phyloP scores from a whole-genome alignment of 1,140 invertebrate genomes.

The Cydia pomonella region DNA sequence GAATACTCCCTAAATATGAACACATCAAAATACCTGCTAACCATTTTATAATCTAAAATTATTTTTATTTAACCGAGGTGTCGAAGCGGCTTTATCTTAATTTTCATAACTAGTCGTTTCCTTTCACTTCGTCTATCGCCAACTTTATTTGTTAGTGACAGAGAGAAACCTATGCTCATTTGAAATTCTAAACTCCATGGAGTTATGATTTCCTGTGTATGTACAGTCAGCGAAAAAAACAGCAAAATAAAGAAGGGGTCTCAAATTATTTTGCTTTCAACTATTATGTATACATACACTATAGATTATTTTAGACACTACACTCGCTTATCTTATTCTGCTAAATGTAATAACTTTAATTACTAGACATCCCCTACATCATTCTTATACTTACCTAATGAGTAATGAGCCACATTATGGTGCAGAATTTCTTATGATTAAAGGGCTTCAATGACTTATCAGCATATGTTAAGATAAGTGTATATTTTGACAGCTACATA shows the following conservation, averaged over 20 bases:
- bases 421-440: neutral
- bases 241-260: too few relatives aligned
- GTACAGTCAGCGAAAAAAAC: neutral
- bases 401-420: neutral
- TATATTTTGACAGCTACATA: slow-evolving; percentile 49
- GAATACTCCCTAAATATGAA: too few relatives aligned
- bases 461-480: neutral
- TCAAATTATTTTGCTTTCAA: too few relatives aligned
- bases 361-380: too few relatives aligned
- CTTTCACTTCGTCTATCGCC: slow-evolving; percentile 2
- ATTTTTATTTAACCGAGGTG: slow-evolving; percentile 10
- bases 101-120: slow-evolving; percentile 17
- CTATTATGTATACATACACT: too few relatives aligned
- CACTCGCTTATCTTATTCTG: too few relatives aligned
- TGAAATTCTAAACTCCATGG: slow-evolving; percentile 3
- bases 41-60: neutral
- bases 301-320: too few relatives aligned
- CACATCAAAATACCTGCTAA: neutral
- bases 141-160: slow-evolving; percentile 13
- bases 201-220: slow-evolving; percentile 17
- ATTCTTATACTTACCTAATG: too few relatives aligned
- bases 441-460: neutral
- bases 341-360: too few relatives aligned
- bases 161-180: neutral
- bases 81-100: slow-evolving; percentile 12